Conservation (phyloP, 2,888 invertebrate genomes). For the Mesochorus sp. region DNA sequence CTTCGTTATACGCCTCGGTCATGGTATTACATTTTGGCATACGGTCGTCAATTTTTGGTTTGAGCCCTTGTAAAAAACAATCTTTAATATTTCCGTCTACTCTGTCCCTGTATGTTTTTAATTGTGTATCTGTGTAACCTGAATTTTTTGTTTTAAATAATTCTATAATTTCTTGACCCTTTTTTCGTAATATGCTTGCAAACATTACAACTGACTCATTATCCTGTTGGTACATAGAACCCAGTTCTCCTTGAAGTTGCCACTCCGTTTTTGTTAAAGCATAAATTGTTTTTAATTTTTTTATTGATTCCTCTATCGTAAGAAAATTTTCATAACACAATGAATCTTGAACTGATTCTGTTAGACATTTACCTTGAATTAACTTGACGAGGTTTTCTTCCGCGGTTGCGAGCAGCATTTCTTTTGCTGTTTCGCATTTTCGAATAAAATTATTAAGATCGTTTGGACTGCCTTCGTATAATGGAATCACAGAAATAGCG, state of each 20-base stretch:
- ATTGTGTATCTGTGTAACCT: too few species aligned
- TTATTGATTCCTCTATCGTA: too few species aligned
- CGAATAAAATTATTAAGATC: too few species aligned
- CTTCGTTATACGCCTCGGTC: background rate
- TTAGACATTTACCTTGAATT: too few species aligned
- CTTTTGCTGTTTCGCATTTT: too few species aligned
- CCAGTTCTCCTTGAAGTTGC: constrained; percentile 15
- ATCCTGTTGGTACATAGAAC: constrained; percentile 2
- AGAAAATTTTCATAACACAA: too few species aligned
- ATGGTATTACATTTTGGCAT: constrained; percentile 12
- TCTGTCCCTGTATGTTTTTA: background rate
- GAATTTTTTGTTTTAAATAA: background rate
- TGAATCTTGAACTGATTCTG: too few species aligned
- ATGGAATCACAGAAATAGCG: too few species aligned
- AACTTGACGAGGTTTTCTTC: too few species aligned
- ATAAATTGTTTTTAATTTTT: constrained; percentile 13
- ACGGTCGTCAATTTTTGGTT: constrained; percentile 26
- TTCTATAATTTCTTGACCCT: background rate
- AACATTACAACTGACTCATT: constrained; percentile 11
- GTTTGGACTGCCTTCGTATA: too few species aligned
- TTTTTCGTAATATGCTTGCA: background rate
- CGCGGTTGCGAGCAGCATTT: too few species aligned
- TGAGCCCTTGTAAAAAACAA: background rate
- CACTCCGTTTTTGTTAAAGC: background rate
- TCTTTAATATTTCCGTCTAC: background rate